Evolutionary conservation across 1,140 invertebrate species (phyloP), one percentile per base, ranked within the genome.

Genomic region (Bombyx mandarina): DNA sequence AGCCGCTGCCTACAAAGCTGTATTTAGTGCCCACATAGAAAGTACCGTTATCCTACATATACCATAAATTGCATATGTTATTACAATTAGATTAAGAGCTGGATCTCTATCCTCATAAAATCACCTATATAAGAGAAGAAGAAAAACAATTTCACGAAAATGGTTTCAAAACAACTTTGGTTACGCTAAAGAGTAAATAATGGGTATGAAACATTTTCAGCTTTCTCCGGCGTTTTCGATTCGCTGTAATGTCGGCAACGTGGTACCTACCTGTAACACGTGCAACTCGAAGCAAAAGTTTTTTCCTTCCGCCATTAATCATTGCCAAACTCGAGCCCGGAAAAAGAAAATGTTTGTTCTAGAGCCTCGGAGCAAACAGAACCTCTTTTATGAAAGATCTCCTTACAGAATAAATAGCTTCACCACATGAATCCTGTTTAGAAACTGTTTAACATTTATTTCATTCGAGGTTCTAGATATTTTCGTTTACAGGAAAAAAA

Each of bases 281-380:
- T 52, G 54, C 58, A 56, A 18, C 58, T 54, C 49, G 57, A 55
- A 22, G 53, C 45, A 54, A 62, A 67, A 68, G 63, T 57, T 71
- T 69, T 35, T 66, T 60, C 63, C 60, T 55, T 43, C 50, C 26
- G 45, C 55, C 74, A 72, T 77, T 70, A 70, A 74, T 74, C 74
- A 77, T 69, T 66, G 71, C 62, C 65, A 56, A 76, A 70, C 58
- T 72, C 58, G 45, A 52, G 48, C 43, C 35, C 12, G 43, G 47
- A 56, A 51, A 9, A 59, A 43, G 47, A 42, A 56, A 60, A 56
- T 57, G 51, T 54, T 54, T 54, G 35, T 53, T 53, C 18, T 45
- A 22, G 2, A 35, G 4, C 26, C 26, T 35, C 26, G 26, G 26
- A 35, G 26, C 26, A 47, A 47, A 47, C 10, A 47, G 8, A 18